A percentile compares a stretch with the other conserved stretches of the same genome.
phyloP scores from a whole-genome alignment of 2,888 invertebrate species.

The Drosophila austrosaltans region DNA sequence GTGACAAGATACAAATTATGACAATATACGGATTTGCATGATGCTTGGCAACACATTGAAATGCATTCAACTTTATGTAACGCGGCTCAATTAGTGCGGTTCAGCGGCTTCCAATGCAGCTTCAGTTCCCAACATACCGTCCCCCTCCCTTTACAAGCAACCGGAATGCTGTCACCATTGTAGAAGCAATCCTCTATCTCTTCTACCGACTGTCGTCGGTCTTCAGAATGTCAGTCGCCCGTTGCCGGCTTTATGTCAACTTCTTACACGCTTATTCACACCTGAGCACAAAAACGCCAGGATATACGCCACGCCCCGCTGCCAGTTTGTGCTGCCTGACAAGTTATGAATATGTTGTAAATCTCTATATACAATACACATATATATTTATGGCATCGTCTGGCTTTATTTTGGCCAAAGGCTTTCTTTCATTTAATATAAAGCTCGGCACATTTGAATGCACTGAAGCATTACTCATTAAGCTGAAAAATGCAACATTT shows the following conservation, averaged over 20 bases:
- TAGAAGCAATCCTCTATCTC: slow-evolving; percentile 41
- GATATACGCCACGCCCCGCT: slow-evolving; percentile 53
- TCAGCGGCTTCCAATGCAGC: slow-evolving; percentile 81
- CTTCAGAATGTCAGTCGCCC: slow-evolving; percentile 21
- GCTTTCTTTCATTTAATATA: not conserved
- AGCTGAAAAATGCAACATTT: slow-evolving; percentile 25
- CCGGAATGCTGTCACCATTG: slow-evolving; percentile 44
- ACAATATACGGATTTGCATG: slow-evolving; percentile 47
- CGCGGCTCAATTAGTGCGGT: slow-evolving; percentile 84
- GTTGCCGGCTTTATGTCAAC: slow-evolving; percentile 73
- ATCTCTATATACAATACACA: slow-evolving; percentile 16
- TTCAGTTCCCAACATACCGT: slow-evolving; percentile 27
- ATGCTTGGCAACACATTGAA: slow-evolving; percentile 80
- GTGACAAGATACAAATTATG: slow-evolving; percentile 48
- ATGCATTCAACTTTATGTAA: slow-evolving; percentile 83
- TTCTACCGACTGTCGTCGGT: slow-evolving; percentile 13
- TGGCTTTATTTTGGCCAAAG: slow-evolving; percentile 30
- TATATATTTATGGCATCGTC: slow-evolving; percentile 22
- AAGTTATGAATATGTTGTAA: slow-evolving; percentile 64
- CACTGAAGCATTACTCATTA: slow-evolving; percentile 43
- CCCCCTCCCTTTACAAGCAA: slow-evolving; percentile 13
- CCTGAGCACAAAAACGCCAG: slow-evolving; percentile 81
- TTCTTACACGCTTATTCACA: slow-evolving; percentile 83
- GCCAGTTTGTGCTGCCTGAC: slow-evolving; percentile 71
- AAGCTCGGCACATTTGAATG: slow-evolving; percentile 32